Evolutionary conservation across 2,113 vertebrate genomes (phyloP).

Genomic region (Calypte anna): DNA sequence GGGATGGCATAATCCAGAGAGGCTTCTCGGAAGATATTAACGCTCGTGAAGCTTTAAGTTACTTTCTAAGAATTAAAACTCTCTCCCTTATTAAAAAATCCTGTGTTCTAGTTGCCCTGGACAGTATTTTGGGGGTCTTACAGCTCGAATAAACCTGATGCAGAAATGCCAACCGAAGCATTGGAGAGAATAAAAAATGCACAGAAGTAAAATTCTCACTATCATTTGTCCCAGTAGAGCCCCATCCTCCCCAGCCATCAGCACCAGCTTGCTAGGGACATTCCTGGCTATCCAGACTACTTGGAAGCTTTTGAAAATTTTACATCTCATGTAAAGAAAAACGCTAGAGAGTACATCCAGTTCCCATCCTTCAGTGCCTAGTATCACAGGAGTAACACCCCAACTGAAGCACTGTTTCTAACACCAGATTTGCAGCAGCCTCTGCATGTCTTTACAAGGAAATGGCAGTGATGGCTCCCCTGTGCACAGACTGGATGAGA

Average conservation of each 20-base stretch:
- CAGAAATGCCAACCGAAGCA: not conserved
- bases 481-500: not conserved
- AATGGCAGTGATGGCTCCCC: not conserved
- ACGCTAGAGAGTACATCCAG: not conserved
- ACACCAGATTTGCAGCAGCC: not conserved
- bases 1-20: not conserved
- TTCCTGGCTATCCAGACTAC: not conserved
- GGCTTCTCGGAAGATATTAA: not conserved
- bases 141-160: not conserved
- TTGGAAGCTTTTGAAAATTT: not conserved
- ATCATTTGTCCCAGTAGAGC: not conserved
- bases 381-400: not conserved
- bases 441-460: not conserved
- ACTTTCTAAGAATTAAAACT: not conserved
- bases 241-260: not conserved
- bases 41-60: not conserved
- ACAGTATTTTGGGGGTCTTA: not conserved
- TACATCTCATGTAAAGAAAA: not conserved
- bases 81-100: not conserved
- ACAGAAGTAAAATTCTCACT: not conserved
- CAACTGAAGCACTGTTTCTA: not conserved
- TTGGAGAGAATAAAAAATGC: not conserved
- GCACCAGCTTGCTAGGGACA: not conserved
- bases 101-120: not conserved
- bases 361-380: not conserved